Evolutionary conservation across 2,888 invertebrate genomes (phyloP), one percentile per base, ranked within the genome.

Genomic region (Muschampia plurimacula): DNA sequence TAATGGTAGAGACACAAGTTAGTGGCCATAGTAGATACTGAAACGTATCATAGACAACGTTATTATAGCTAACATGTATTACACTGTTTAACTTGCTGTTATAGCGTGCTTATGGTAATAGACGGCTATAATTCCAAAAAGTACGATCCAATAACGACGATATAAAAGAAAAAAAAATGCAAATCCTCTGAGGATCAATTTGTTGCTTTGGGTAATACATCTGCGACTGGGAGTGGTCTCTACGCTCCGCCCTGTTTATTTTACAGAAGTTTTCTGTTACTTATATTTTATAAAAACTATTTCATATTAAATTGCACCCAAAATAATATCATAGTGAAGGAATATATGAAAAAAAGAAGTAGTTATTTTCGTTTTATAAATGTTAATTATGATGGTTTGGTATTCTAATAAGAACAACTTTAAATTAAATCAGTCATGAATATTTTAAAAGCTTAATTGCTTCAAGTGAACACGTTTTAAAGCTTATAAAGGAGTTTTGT

Each of bases 191-290:
- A 73, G 81, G 82, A 87, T 84, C 86, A 83, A 86, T 87, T 85
- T 81, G 81, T 85, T 86, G 86, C 81, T 81, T 79, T 74, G 66
- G 78, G 76, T 80, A 81, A 81, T 82, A 82, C 83, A 78, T 78
- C 77, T 80, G 78, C 72, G 80, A 74, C 85, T 84, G 87, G 88
- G 87, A 84, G 87, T 86, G 86, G 85, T 82, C 81, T 74, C 22
- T 60, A 63, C 72, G 83, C 83, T 83, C 82, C 86, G 84, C 87
- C 86, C 84, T 77, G 67, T 67, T 67, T 15, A 59, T 70, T 67
- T 73, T 67, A 71, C 52, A 15, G 46, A 49, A 72, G 66, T 78
- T 79, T 81, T 82, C 84, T 74, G 78, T 81, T 80, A 78, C 83
- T 73, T 79, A 82, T 80, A 76, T 67, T 73, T 65, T 49, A 71